These are phyloP conservation scores for Heterodera filipjevi DNA, from an alignment of 2,888 invertebrate species.

Conservation along the genomic window DNA sequence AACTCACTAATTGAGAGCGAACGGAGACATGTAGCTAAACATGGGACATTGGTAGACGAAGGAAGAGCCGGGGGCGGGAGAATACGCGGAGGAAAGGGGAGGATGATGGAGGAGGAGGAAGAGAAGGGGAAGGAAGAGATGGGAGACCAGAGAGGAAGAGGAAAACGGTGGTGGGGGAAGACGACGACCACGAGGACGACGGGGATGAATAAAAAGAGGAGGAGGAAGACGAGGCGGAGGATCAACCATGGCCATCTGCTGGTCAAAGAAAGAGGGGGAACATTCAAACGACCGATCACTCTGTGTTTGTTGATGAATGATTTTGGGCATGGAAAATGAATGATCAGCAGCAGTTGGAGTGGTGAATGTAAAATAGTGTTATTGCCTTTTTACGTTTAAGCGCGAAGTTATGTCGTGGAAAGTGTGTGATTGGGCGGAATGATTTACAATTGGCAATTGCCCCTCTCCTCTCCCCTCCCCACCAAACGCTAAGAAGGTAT, in stretches of 20 bases:
- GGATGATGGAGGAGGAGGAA: background rate
- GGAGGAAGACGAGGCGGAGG: background rate
- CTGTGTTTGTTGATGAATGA: too few relatives aligned
- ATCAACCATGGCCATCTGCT: background rate
- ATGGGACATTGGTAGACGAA: conserved; percentile 18
- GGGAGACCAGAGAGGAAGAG: background rate
- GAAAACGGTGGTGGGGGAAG: background rate
- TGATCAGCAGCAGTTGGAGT: too few relatives aligned
- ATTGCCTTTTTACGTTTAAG: too few relatives aligned
- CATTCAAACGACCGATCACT: too few relatives aligned
- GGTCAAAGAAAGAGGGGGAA: background rate
- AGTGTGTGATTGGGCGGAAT: background rate
- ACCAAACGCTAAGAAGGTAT: too few relatives aligned
- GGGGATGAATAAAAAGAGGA: background rate
- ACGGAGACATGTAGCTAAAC: conserved; percentile 11
- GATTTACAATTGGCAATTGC: background rate
- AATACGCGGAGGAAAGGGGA: background rate
- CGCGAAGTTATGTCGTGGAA: background rate
- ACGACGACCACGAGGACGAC: background rate
- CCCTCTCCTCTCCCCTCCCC: too few relatives aligned
- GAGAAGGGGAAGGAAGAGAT: background rate
- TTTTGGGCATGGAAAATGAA: too few relatives aligned
- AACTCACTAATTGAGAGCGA: conserved; percentile 8
- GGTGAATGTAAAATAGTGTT: too few relatives aligned
- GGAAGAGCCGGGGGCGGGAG: background rate